Base-by-base conservation (phyloP, 1,140 invertebrate species). In the Eumeta japonica region DNA sequence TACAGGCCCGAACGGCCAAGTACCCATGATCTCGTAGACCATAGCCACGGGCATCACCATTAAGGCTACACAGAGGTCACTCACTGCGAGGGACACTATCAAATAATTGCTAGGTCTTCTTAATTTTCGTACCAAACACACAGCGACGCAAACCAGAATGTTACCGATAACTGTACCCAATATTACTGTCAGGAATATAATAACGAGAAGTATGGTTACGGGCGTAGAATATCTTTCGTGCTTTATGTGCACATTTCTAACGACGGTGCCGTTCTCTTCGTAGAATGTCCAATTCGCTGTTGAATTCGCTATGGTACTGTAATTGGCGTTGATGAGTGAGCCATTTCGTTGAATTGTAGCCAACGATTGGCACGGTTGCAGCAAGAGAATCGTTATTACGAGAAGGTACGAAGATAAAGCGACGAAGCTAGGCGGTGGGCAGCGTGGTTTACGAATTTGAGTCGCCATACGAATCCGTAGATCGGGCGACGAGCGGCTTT, bases 1-100 rank as follows among this genome's bases (percentile, higher is more conserved):
- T 20, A 88, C 79, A 11, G 83, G 79, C 34, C 90, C 89, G 43
- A 94, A 92, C 44, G 83, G 84, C 91, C 91, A 94, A 37, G 80
- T 83, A 28, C 90, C 88, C 41, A 84, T 83, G 52, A 87, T 87
- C 66, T 87, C 88, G 63, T 85, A 89, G 35, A 85, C 84, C 77
- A 85, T 83, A 41, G 87, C 94, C 83, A 83, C 90, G 49, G 81
- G 93, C 93, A 83, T 97, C 50, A 88, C 92, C 58, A 86, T 77
- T 14, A 86, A 79, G 2, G 88, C 88, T 14, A 90, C 88, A 55
- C 86, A 96, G 46, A 86, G 83, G 79, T 87, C 89, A 61, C 84
- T 92, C 48, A 94, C 86, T 14, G 94, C 94, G 48, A 97, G 75
- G 35, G 89, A 92, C 4, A 93, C 90, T n/a, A 94, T 80, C 19